These are phyloP conservation scores for Erannis defoliaria DNA, from an alignment of 2,888 invertebrate species.

Conservation along the genomic window DNA sequence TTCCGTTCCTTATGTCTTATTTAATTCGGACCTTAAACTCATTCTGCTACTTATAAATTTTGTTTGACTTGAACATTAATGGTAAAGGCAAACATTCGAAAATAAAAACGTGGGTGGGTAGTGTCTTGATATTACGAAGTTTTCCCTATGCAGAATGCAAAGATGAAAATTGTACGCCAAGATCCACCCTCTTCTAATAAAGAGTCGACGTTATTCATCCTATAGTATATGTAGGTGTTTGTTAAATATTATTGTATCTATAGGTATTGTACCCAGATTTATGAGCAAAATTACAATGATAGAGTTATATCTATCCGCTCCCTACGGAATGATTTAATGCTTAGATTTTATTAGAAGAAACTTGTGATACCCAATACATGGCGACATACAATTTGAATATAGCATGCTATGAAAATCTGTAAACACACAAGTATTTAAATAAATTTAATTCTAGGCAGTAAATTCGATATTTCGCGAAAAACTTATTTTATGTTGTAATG, in stretches of 20 bases:
- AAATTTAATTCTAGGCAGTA: too few relatives aligned
- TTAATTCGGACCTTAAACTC: slow-evolving; percentile 13
- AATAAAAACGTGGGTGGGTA: slow-evolving; percentile 17
- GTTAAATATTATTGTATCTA: slow-evolving; percentile 7
- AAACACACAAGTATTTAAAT: too few relatives aligned
- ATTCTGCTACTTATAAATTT: slow-evolving; percentile 13
- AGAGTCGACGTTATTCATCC: slow-evolving; percentile 20
- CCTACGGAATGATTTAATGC: not conserved
- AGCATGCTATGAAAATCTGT: too few relatives aligned
- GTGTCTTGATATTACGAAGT: slow-evolving; percentile 15
- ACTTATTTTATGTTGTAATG: too few relatives aligned
- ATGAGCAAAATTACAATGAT: not conserved
- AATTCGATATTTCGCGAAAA: too few relatives aligned
- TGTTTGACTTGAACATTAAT: slow-evolving; percentile 23
- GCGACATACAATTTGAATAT: too few relatives aligned
- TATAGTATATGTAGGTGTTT: slow-evolving; percentile 13
- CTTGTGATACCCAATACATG: too few relatives aligned
- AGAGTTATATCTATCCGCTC: not conserved
- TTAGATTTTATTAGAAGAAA: not conserved
- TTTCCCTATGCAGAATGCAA: slow-evolving; percentile 11
- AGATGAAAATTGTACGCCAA: slow-evolving; percentile 20
- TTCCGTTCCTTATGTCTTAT: slow-evolving; percentile 22
- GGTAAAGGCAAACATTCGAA: slow-evolving; percentile 8
- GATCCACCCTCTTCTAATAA: slow-evolving; percentile 32
- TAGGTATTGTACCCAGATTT: not conserved